Evolutionary conservation across 2,888 invertebrate genomes (phyloP).

Genomic region (Cerastis rubricosa): DNA sequence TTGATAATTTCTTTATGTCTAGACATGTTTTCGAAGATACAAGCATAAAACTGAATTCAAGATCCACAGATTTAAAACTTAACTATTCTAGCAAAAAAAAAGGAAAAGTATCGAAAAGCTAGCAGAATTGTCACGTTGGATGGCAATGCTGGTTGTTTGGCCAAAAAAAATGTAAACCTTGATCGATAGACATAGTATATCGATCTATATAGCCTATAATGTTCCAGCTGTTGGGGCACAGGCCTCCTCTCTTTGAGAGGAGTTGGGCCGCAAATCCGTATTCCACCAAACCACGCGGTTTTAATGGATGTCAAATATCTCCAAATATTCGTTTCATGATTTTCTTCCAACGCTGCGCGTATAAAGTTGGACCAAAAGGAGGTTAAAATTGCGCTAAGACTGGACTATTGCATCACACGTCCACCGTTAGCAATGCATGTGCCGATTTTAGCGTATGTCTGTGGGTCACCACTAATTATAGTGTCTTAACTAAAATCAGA

Average conservation of each 20-base stretch:
- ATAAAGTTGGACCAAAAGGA: constrained; percentile 39
- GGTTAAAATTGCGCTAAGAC: constrained; percentile 27
- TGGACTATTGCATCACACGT: constrained; percentile 55
- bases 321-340: neutral
- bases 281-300: neutral
- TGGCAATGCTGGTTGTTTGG: too few species aligned
- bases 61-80: neutral
- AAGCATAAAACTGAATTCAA: neutral
- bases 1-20: neutral
- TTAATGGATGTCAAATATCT: neutral
- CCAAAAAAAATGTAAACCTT: too few species aligned
- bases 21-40: neutral
- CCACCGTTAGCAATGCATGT: constrained; percentile 74
- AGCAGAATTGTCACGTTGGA: too few species aligned
- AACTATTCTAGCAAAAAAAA: too few species aligned
- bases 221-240: neutral
- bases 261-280: neutral
- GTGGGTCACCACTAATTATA: constrained; percentile 76
- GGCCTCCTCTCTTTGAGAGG: neutral
- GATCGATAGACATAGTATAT: too few species aligned
- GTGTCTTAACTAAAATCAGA: constrained; percentile 68
- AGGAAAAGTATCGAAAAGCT: too few species aligned
- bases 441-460: constrained; percentile 79
- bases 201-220: too few species aligned
- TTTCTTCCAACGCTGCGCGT: neutral